Conservation (phyloP, 2,888 invertebrate species). For the Silvanus unidentatus region DNA sequence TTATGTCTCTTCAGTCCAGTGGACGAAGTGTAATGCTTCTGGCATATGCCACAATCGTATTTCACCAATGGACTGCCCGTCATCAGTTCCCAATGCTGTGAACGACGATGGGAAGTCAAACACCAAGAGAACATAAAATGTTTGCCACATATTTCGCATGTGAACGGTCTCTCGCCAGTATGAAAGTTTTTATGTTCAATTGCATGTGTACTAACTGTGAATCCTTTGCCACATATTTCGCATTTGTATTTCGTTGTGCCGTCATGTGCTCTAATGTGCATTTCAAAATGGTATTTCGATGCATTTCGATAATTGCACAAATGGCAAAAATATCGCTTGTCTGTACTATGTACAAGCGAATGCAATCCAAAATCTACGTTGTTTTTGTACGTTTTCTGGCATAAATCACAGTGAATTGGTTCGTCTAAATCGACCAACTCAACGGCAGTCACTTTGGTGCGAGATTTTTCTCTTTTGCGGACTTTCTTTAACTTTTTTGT, state of each 20-base stretch:
- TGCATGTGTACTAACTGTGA: slow-evolving; percentile 48
- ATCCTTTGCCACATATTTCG: slow-evolving; percentile 46
- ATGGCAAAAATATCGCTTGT: slow-evolving; percentile 36
- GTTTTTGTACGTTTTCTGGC: slow-evolving; percentile 36
- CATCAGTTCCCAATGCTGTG: slow-evolving; percentile 48
- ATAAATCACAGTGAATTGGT: slow-evolving; percentile 39
- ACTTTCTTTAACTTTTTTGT: slow-evolving; percentile 12
- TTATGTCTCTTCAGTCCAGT: slow-evolving; percentile 37
- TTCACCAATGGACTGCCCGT: slow-evolving; percentile 43
- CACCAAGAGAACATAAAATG: slow-evolving; percentile 52
- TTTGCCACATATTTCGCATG: slow-evolving; percentile 51
- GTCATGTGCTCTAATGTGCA: slow-evolving; percentile 46
- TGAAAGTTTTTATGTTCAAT: slow-evolving; percentile 47
- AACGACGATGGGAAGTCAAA: slow-evolving; percentile 48
- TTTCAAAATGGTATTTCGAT: slow-evolving; percentile 38
- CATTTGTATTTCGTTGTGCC: slow-evolving; percentile 48
- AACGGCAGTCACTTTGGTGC: not conserved
- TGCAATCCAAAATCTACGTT: slow-evolving; percentile 38
- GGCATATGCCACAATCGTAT: slow-evolving; percentile 41
- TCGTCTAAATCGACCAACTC: slow-evolving; percentile 30
- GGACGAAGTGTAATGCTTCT: slow-evolving; percentile 40
- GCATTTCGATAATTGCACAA: slow-evolving; percentile 35
- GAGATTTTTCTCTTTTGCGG: slow-evolving; percentile 3
- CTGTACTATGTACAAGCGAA: slow-evolving; percentile 33
- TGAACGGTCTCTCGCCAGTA: slow-evolving; percentile 50